Evolutionary conservation across 2,888 invertebrate genomes (phyloP), one percentile per base, ranked within the genome.

Genomic region (Emmelina monodactyla): DNA sequence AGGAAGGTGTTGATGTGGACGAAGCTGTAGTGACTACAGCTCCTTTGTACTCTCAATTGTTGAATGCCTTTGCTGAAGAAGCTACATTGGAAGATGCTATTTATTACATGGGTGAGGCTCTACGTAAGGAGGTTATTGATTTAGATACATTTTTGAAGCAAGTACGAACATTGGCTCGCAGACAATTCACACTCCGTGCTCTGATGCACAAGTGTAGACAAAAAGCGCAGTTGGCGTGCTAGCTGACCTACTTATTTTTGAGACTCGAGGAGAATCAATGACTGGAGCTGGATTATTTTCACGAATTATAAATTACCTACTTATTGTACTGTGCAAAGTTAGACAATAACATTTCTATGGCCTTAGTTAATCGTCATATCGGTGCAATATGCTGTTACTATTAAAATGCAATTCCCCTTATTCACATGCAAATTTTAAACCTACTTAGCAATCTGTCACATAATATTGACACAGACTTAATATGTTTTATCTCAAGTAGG

Each of bases 41-140:
- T 14, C 97, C 98, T 0, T 78, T 98, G 31, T 97, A 97, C 61
- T 93, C 92, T 73, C 97, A 97, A 90, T 86, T 98, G 56, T 72
- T 97, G 41, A 94, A 92, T 71, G 90, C 95, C 29, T 97, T 94
- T 80, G 95, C 96, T 33, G 97, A 98, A 70, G 99, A 99, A 81
- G 95, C 97, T 42, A 97, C 99, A 11, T 86, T 94, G 34, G 98
- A 99, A 81, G 99, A 99, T 83, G 94, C 97, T 41, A 96, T 99
- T 59, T 99, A 98, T 67, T 97, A 96, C 63, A 88, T 99, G 73
- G 97, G 97, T 6, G 96, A 97, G 79, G 97, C 95, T 7, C 71
- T 98, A 40, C 85, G 96, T 43, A 89, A 92, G 50, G 90, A 92
- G 41, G 93, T 94, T 5, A 93, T 99, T 56, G 97, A 97, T 78